Conservation (phyloP, 2,797 vertebrate genomes). For the Ficedula albicollis region DNA sequence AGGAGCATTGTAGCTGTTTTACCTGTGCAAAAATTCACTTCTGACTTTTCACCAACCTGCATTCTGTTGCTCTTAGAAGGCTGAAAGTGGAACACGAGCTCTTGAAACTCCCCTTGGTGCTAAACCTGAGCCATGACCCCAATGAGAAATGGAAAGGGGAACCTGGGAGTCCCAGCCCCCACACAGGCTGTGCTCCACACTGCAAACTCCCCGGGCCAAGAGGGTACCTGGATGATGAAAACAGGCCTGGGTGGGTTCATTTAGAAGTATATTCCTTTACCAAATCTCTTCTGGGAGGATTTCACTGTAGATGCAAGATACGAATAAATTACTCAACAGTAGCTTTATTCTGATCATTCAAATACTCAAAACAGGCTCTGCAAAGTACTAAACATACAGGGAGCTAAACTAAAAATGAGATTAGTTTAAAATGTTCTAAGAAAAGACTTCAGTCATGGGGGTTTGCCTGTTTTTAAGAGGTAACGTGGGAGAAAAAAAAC, state of each 20-base stretch:
- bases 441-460: neutral
- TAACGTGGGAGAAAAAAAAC: neutral
- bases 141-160: neutral
- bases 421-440: neutral
- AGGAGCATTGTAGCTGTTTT: neutral
- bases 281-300: neutral
- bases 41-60: neutral
- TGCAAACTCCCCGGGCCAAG: neutral
- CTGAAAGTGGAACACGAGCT: fast-evolving
- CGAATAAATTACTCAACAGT: constrained; percentile 57
- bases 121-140: neutral
- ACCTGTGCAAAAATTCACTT: neutral
- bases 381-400: constrained; percentile 49
- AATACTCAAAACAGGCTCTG: constrained; percentile 21
- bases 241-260: neutral
- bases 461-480: neutral
- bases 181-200: neutral
- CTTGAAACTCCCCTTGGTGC: neutral
- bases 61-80: neutral
- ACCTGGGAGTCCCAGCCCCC: fast-evolving
- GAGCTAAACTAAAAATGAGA: constrained; percentile 45
- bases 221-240: neutral
- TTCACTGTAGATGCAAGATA: neutral
- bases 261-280: constrained; percentile 25
- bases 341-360: constrained; percentile 49